Percentiles rank a stretch among this genome's conserved stretches.
These are phyloP conservation scores for Rhodeus uyekii DNA, from an alignment of 2,797 vertebrate species.

Conservation along the genomic window DNA sequence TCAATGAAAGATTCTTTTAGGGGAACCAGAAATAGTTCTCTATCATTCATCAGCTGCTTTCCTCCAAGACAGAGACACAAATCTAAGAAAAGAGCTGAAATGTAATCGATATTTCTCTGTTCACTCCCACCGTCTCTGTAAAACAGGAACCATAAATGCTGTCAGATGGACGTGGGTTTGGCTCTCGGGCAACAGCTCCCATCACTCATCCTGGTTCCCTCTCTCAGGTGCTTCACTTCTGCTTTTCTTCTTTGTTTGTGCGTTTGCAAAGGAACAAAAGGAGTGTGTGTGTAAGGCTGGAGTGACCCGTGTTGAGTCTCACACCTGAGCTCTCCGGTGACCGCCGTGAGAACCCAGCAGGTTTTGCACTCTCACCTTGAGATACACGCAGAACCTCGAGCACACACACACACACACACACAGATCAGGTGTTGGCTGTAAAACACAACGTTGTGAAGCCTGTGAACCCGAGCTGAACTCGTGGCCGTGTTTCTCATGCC, in stretches of 20 bases:
- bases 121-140: neutral
- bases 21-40: no score
- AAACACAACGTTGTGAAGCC: neutral
- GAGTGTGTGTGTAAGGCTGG: neutral
- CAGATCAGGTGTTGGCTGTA: neutral
- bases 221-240: conserved; percentile 7
- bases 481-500: neutral
- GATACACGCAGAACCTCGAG: neutral
- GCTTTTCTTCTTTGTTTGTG: neutral
- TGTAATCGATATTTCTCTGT: no score
- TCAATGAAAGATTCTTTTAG: no score
- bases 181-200: no score
- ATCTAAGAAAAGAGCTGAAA: neutral
- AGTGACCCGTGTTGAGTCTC: no score
- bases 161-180: neutral
- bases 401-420: neutral
- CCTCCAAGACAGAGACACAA: neutral
- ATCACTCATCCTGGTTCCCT: neutral
- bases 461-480: neutral
- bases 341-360: neutral
- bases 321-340: neutral
- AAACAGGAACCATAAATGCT: neutral
- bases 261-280: neutral
- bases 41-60: neutral
- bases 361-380: neutral